Conservation (phyloP, 2,888 invertebrate species). For the Patella depressa region DNA sequence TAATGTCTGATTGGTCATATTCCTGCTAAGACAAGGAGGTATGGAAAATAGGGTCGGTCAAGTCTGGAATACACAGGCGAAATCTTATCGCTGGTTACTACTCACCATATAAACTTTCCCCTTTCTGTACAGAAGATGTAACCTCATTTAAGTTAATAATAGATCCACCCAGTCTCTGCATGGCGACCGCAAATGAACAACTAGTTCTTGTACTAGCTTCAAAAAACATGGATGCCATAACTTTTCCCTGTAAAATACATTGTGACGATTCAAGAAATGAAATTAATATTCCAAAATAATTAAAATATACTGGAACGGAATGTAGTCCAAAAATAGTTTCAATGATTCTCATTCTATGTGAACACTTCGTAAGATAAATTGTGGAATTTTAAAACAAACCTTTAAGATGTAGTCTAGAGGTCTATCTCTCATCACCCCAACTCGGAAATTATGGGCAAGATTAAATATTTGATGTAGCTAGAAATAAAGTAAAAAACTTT, state of each 20-base stretch:
- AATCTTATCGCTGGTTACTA: background rate
- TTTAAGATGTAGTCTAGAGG: slow-evolving; percentile 87
- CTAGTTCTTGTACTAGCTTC: slow-evolving; percentile 97
- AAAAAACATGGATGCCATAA: slow-evolving; percentile 97
- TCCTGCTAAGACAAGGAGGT: too few species aligned
- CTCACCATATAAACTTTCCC: slow-evolving; percentile 89
- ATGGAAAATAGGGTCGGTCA: too few species aligned
- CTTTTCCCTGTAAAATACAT: slow-evolving; percentile 79
- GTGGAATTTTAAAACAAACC: slow-evolving; percentile 65
- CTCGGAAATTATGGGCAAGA: slow-evolving; percentile 87
- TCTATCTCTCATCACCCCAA: slow-evolving; percentile 86
- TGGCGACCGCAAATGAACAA: slow-evolving; percentile 96
- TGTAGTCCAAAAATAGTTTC: too few species aligned
- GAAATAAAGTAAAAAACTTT: slow-evolving; percentile 22
- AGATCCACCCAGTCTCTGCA: slow-evolving; percentile 94
- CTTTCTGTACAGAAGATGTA: slow-evolving; percentile 95
- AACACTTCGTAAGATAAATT: too few species aligned
- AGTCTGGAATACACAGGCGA: too few species aligned
- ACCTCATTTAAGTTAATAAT: slow-evolving; percentile 91
- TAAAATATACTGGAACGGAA: too few species aligned
- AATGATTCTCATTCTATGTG: too few species aligned
- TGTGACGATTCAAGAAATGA: too few species aligned
- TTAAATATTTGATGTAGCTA: slow-evolving; percentile 91
- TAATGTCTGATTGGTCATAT: too few species aligned
- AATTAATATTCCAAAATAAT: too few species aligned